Evolutionary conservation across 2,888 invertebrate species (phyloP).

Genomic region (Orchestes rusci): DNA sequence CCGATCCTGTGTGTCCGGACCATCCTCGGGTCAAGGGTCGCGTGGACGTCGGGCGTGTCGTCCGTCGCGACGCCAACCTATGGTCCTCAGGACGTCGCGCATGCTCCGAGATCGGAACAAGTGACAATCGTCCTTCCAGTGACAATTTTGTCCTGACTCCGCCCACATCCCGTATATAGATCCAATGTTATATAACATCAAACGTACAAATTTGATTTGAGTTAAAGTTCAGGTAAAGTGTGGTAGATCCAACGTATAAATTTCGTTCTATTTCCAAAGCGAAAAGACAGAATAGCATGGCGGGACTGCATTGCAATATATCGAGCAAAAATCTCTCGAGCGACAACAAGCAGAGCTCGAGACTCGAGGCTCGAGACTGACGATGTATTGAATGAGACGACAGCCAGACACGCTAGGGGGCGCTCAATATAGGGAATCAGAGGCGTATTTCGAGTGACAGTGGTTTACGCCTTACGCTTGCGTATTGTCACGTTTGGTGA

Average conservation of each 20-base stretch:
- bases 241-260: too few relatives aligned
- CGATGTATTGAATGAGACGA: too few relatives aligned
- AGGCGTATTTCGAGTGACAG: constrained; percentile 44
- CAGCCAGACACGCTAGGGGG: constrained; percentile 41
- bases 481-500: constrained; percentile 37
- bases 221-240: too few relatives aligned
- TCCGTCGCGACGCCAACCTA: constrained; percentile 43
- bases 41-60: constrained; percentile 44
- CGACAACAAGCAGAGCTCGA: too few relatives aligned
- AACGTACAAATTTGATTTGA: too few relatives aligned
- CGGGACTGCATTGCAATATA: too few relatives aligned
- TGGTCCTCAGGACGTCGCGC: constrained; percentile 41
- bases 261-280: too few relatives aligned
- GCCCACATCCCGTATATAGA: constrained; percentile 27
- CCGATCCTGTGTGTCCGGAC: constrained; percentile 35
- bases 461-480: constrained; percentile 41
- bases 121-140: constrained; percentile 43
- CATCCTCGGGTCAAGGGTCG: constrained; percentile 45
- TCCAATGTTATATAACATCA: too few relatives aligned
- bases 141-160: constrained; percentile 41
- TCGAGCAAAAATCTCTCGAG: too few relatives aligned
- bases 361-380: too few relatives aligned
- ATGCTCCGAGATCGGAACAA: constrained; percentile 41
- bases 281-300: too few relatives aligned
- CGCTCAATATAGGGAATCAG: constrained; percentile 40